Base-by-base conservation (phyloP, 2,113 vertebrate genomes). In the Pachyramphus minor region DNA sequence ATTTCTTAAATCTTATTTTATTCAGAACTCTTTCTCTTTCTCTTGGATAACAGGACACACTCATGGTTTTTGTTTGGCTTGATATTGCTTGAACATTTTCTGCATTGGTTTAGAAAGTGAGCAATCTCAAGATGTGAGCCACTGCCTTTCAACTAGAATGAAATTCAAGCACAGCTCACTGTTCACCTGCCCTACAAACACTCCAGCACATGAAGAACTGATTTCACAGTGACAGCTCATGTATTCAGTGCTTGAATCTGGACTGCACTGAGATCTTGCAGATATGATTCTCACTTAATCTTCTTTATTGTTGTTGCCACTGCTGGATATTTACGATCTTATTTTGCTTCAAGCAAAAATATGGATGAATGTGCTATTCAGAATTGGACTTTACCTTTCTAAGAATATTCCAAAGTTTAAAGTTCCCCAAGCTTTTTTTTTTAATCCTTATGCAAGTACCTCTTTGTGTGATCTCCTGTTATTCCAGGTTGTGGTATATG, bases 401-500 rank as follows among this genome's bases (percentile, higher is more conserved):
- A 71, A 80, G 50, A 86, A 45, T 42, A 56, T 60, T 35, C 39
- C 15, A 6, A 47, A 67, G 11, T 52, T 83, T 53, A 49, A 91
- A 75, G 69, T 41, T 31, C 35, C 55, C 20, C 15, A 17, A 41
- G 13, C 12, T 28, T 39, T 45, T 47, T 47, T 62, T 68, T 67
- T 23, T 2, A 84, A 62, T 56, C 45, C 28, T 73, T 33, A 31
- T 31, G 3, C 31, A 83, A 60, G 17, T 45, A n/a, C 6, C 22
- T 62, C 14, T 59, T 73, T 56, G 31, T 56, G 2, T 63, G 76
- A 58, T 58, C 80, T 71, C 67, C 60, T 21, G 20, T 58, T 31
- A 21, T 76, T n/a, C 3, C 85, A 97, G 97, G 30, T 97, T 87
- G 95, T 97, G 47, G 56, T 97, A 25, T 96, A 94, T 78, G 97